Conservation (phyloP, 2,797 vertebrate species). For the Antrozous pallidus region DNA sequence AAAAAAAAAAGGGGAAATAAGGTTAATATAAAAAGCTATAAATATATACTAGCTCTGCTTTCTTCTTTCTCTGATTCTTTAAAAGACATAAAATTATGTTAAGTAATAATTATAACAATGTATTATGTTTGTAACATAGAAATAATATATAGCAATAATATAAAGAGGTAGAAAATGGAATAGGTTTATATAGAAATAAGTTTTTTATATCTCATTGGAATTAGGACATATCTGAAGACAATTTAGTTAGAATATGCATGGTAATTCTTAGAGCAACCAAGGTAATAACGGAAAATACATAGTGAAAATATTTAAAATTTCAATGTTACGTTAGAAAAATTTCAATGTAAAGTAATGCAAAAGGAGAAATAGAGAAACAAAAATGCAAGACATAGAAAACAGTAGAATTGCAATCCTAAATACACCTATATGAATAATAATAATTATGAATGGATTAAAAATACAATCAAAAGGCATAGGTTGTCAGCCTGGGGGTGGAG, state of each 20-base stretch:
- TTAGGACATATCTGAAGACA: conserved; percentile 28
- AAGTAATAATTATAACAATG: conserved; percentile 16
- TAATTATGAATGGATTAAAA: conserved; percentile 13
- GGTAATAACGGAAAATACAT: conserved; percentile 24
- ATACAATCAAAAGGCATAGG: background rate
- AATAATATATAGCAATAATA: conserved; percentile 13
- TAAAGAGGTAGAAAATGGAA: background rate
- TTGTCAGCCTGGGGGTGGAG: background rate
- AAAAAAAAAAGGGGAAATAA: background rate
- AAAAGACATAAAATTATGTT: conserved; percentile 34
- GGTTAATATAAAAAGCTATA: background rate
- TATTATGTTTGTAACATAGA: conserved; percentile 32
- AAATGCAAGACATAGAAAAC: background rate
- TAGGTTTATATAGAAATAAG: conserved; percentile 12
- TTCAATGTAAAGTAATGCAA: conserved; percentile 13
- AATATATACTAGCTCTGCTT: background rate
- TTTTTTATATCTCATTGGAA: conserved; percentile 29
- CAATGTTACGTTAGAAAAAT: conserved; percentile 19
- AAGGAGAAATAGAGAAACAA: conserved; percentile 1
- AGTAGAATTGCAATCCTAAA: background rate
- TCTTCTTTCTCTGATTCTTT: conserved; percentile 20
- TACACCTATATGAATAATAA: background rate
- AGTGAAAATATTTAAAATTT: conserved; percentile 23
- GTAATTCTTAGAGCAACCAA: conserved; percentile 33
- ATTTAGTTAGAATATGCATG: conserved; percentile 9